Evolutionary conservation across 2,888 invertebrate species (phyloP).

Genomic region (Philaethria dido): DNA sequence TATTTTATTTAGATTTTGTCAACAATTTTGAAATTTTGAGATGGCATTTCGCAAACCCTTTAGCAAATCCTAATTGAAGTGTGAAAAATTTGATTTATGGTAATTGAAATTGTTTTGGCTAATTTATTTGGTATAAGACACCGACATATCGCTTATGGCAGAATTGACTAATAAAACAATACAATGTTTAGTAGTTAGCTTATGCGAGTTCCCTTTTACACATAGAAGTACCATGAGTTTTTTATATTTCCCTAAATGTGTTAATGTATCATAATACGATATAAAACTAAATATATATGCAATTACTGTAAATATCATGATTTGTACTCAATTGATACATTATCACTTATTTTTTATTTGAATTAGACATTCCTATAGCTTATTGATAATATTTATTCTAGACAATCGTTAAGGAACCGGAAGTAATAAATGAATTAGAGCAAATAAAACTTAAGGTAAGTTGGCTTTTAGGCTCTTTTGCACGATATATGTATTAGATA

Average conservation of each 20-base stretch:
- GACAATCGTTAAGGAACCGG: slow-evolving; percentile 68
- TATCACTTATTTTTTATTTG: slow-evolving; percentile 34
- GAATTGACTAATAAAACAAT: slow-evolving; percentile 21
- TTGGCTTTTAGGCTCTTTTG: slow-evolving; percentile 43
- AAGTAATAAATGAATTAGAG: slow-evolving; percentile 59
- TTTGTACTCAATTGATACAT: slow-evolving; percentile 15
- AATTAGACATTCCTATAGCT: slow-evolving; percentile 54
- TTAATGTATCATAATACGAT: not conserved
- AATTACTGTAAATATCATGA: not conserved
- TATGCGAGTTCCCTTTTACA: slow-evolving; percentile 10
- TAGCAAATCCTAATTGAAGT: slow-evolving; percentile 8
- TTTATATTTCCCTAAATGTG: not conserved
- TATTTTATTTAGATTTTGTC: not conserved
- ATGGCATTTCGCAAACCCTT: slow-evolving; percentile 16
- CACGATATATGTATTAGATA: slow-evolving; percentile 38
- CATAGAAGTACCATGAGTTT: not conserved
- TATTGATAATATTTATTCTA: slow-evolving; percentile 72
- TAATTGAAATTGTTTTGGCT: slow-evolving; percentile 6
- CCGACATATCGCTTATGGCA: slow-evolving; percentile 28
- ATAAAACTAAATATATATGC: too few relatives aligned
- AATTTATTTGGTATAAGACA: slow-evolving; percentile 18
- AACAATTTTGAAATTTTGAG: not conserved
- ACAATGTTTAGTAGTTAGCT: slow-evolving; percentile 20
- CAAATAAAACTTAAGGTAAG: slow-evolving; percentile 79
- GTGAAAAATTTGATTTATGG: not conserved